A percentile compares a stretch with the other conserved stretches of the same genome.
Conservation (phyloP, 1,140 invertebrate genomes). For the Drosophila kurseongensis region DNA sequence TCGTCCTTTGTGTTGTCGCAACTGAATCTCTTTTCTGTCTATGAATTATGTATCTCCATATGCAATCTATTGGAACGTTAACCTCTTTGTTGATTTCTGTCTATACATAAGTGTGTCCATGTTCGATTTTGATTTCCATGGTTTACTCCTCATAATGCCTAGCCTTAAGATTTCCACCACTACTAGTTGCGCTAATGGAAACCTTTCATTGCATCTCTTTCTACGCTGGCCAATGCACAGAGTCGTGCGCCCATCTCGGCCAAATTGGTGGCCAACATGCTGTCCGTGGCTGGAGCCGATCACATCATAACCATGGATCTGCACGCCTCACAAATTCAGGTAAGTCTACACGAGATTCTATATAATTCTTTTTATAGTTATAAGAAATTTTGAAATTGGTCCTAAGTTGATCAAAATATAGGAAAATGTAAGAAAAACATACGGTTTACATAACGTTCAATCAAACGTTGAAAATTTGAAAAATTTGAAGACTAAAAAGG, state of each 20-base stretch:
- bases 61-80: slow-evolving; percentile 66
- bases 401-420: too few relatives aligned
- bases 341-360: slow-evolving; percentile 25
- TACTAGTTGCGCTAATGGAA: slow-evolving; percentile 76
- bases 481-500: too few relatives aligned
- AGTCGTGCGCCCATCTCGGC: slow-evolving; percentile 99
- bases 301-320: slow-evolving; percentile 99
- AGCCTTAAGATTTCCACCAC: slow-evolving; percentile 38
- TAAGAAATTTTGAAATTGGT: too few relatives aligned
- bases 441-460: too few relatives aligned
- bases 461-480: too few relatives aligned
- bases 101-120: slow-evolving; percentile 61
- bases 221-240: slow-evolving; percentile 86
- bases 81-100: slow-evolving; percentile 46
- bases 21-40: slow-evolving; percentile 30
- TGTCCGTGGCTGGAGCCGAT: slow-evolving; percentile 98
- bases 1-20: slow-evolving; percentile 52
- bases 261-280: slow-evolving; percentile 99
- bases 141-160: slow-evolving; percentile 56
- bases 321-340: slow-evolving; percentile 99
- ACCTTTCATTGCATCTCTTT: slow-evolving; percentile 53
- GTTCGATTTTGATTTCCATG: slow-evolving; percentile 58
- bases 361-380: not conserved
- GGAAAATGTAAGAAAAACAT: too few relatives aligned
- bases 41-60: slow-evolving; percentile 32